Percentiles rank a stretch among this genome's conserved stretches.
Evolutionary conservation across 2,888 invertebrate species (phyloP).

Genomic region (Drosophila helvetica): DNA sequence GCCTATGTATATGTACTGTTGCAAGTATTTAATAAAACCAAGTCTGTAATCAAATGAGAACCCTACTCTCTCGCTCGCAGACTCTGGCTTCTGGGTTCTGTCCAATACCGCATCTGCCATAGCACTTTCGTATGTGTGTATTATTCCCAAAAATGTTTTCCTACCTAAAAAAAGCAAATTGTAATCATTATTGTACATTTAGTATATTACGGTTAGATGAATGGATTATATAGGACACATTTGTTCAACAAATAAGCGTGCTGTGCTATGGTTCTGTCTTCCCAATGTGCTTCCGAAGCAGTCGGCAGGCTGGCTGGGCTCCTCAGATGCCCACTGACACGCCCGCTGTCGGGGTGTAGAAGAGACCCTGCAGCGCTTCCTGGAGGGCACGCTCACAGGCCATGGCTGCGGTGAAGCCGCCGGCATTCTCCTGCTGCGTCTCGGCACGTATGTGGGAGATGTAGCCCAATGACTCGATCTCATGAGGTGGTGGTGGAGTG

Average conservation of each 20-base stretch:
- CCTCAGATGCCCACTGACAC: conserved; percentile 22
- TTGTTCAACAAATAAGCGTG: conserved; percentile 67
- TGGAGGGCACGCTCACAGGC: conserved; percentile 94
- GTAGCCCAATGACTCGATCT: conserved; percentile 88
- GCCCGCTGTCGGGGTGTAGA: conserved; percentile 71
- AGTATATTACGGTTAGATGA: conserved; percentile 27
- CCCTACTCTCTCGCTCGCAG: neutral
- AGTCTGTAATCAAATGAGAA: conserved; percentile 66
- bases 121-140: too few species aligned
- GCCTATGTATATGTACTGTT: conserved; percentile 60
- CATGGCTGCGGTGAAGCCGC: conserved; percentile 92
- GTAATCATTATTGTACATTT: conserved; percentile 18
- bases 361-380: conserved; percentile 92
- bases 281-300: neutral
- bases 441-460: conserved; percentile 90
- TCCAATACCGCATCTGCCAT: neutral
- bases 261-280: conserved; percentile 39
- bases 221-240: conserved; percentile 44
- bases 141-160: too few species aligned
- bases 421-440: conserved; percentile 90
- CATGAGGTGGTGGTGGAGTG: conserved; percentile 86
- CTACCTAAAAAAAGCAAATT: conserved; percentile 4
- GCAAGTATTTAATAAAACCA: conserved; percentile 71
- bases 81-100: neutral
- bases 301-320: neutral